phyloP scores from a whole-genome alignment of 2,797 vertebrate genomes.

The Acipenser oxyrinchus region DNA sequence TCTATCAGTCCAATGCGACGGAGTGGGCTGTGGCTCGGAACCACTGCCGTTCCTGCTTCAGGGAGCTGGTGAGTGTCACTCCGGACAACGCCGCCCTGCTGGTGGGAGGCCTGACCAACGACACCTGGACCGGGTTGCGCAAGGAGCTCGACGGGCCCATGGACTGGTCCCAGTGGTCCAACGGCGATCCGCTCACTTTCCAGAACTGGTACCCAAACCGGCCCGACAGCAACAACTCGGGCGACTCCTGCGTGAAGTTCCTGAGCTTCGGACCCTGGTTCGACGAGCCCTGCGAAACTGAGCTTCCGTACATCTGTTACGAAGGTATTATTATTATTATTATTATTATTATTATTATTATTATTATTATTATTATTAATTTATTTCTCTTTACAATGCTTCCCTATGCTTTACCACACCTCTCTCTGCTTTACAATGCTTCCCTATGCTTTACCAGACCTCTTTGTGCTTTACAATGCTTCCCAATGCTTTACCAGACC shows the following conservation, averaged over 20 bases:
- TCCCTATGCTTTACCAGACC: no score
- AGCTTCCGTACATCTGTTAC: slow-evolving; percentile 52
- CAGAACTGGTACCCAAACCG: slow-evolving; percentile 64
- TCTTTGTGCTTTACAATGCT: no score
- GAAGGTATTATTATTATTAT: slow-evolving; percentile 41
- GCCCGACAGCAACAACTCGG: slow-evolving; percentile 20
- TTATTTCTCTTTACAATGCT: no score
- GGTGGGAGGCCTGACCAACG: slow-evolving; percentile 10
- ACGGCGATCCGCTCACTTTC: slow-evolving; percentile 46
- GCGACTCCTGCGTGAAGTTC: slow-evolving; percentile 43
- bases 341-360: no score
- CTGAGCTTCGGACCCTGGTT: slow-evolving; percentile 51
- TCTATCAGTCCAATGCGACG: accelerated
- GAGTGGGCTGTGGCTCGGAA: slow-evolving; percentile 44
- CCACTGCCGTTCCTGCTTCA: slow-evolving; percentile 49
- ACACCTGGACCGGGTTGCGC: slow-evolving; percentile 56
- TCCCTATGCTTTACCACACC: no score
- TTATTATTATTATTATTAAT: no score
- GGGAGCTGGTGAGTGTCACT: slow-evolving; percentile 49
- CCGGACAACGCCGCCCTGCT: slow-evolving; percentile 30
- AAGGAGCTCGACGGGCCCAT: slow-evolving; percentile 22
- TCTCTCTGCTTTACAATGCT: no score
- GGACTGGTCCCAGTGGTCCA: slow-evolving; percentile 50
- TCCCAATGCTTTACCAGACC: no score
- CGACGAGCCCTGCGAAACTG: slow-evolving; percentile 39